Conservation (phyloP, 2,888 invertebrate genomes). For the Punctoribates punctum region DNA sequence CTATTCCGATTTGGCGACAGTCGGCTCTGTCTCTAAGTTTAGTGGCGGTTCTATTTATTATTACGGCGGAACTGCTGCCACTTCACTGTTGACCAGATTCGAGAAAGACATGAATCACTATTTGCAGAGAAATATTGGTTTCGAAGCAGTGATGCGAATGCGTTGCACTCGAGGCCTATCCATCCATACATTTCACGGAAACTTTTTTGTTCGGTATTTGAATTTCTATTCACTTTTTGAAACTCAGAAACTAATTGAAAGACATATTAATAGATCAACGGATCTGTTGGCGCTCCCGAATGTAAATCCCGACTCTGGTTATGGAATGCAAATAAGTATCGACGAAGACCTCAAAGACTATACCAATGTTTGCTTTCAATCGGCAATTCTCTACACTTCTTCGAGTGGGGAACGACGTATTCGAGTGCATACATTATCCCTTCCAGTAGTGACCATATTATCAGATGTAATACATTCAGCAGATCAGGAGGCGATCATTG, state of each 20-base stretch:
- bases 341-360: conserved; percentile 84
- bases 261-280: conserved; percentile 63
- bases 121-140: conserved; percentile 92
- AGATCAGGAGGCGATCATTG: conserved; percentile 88
- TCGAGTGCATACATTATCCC: conserved; percentile 91
- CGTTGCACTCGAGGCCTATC: conserved; percentile 85
- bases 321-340: conserved; percentile 94
- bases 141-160: conserved; percentile 97
- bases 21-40: conserved; percentile 54
- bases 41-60: conserved; percentile 46
- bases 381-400: conserved; percentile 92
- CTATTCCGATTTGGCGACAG: conserved; percentile 88
- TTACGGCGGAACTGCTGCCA: conserved; percentile 40
- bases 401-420: conserved; percentile 82
- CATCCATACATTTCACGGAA: conserved; percentile 98
- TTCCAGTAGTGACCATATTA: conserved; percentile 80
- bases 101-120: conserved; percentile 77
- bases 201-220: conserved; percentile 82
- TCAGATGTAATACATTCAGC: conserved; percentile 81
- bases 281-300: conserved; percentile 93
- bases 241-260: background rate
- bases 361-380: conserved; percentile 91
- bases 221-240: background rate
- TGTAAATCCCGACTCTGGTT: conserved; percentile 95
- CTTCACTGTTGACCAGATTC: conserved; percentile 56